These are phyloP conservation scores for Lacerta bilineata DNA, from an alignment of 2,797 vertebrate genomes.

Conservation along the genomic window DNA sequence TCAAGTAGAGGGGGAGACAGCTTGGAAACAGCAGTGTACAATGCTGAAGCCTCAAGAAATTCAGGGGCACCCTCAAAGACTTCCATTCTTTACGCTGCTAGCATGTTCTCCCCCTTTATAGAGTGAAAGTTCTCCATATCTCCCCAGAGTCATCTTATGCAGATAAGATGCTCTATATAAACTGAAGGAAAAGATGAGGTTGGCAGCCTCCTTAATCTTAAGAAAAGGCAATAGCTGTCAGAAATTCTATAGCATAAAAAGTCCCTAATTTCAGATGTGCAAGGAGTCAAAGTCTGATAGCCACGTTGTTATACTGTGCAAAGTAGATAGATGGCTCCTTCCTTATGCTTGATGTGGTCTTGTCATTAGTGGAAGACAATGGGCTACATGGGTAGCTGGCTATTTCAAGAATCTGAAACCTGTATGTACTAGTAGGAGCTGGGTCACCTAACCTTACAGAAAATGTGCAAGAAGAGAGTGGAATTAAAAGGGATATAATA, in stretches of 20 bases:
- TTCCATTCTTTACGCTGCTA: conserved; percentile 68
- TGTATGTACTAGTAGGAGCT: not conserved
- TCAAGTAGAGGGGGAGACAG: conserved; percentile 32
- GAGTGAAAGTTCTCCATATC: conserved; percentile 50
- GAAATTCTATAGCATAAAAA: conserved; percentile 8
- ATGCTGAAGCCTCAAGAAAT: conserved; percentile 53
- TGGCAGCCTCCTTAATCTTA: conserved; percentile 38
- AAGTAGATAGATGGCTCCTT: not conserved
- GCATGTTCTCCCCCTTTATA: conserved; percentile 55
- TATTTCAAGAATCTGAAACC: conserved; percentile 4
- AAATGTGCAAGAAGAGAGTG: not conserved
- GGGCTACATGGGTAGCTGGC: not conserved
- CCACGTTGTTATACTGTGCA: not conserved
- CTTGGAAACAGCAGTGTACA: conserved; percentile 28
- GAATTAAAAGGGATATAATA: not conserved
- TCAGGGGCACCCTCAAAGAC: conserved; percentile 62
- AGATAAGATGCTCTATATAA: conserved; percentile 34
- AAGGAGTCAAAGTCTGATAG: not conserved
- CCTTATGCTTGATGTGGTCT: not conserved
- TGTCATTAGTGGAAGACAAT: not conserved
- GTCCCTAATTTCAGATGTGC: conserved; percentile 21
- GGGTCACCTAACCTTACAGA: not conserved
- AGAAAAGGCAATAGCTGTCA: conserved; percentile 18
- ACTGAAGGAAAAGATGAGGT: conserved; percentile 38
- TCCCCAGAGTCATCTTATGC: conserved; percentile 38